A percentile compares a stretch with the other conserved stretches of the same genome.
Evolutionary conservation across 2,113 vertebrate species (phyloP).

Genomic region (Phodopus roborovskii): DNA sequence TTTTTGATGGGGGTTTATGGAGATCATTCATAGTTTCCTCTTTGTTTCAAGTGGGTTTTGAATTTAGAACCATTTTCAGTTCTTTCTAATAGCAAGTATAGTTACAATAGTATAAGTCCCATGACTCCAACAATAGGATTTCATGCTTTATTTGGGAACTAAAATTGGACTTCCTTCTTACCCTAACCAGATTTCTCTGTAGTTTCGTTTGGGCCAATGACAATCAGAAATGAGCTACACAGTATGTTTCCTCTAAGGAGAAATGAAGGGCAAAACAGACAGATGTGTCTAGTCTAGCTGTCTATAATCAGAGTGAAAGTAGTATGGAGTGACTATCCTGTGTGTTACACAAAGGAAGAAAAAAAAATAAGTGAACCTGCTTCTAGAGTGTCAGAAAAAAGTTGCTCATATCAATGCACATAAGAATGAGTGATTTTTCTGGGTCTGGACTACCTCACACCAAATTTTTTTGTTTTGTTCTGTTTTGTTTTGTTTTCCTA

Average conservation of each 20-base stretch:
- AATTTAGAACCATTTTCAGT: neutral
- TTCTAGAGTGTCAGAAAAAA: neutral
- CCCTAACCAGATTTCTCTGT: neutral
- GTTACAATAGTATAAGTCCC: neutral
- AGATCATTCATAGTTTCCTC: neutral
- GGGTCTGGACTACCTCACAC: too few relatives aligned
- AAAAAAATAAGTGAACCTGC: neutral
- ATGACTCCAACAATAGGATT: neutral
- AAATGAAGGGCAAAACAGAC: neutral
- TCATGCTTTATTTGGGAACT: neutral
- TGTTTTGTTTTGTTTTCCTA: too few relatives aligned
- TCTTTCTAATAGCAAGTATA: neutral
- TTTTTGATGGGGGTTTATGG: neutral
- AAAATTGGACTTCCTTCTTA: neutral
- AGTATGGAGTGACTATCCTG: neutral
- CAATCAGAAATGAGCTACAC: neutral
- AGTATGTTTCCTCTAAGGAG: neutral
- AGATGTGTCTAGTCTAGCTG: neutral
- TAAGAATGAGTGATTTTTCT: neutral
- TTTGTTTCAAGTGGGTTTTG: neutral
- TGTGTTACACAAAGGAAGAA: neutral
- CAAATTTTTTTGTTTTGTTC: too few relatives aligned
- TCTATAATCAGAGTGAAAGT: neutral
- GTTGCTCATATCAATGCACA: neutral
- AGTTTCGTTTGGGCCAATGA: neutral